Evolutionary conservation across 2,888 invertebrate genomes (phyloP), one percentile per base, ranked within the genome.

Genomic region (Linnaemya vulpina): DNA sequence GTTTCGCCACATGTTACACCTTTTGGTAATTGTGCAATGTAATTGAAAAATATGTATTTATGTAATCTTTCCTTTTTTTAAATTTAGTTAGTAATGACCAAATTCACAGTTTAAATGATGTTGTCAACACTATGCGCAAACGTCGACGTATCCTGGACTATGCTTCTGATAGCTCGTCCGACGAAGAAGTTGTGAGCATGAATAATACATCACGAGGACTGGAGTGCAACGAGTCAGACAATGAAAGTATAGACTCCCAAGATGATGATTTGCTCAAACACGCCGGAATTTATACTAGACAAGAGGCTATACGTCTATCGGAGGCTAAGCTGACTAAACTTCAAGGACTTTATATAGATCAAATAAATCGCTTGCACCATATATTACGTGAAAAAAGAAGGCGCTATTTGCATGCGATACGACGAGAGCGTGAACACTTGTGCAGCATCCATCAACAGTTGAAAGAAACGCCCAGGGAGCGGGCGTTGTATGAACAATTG

Each of bases 271-370:
- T 94, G 2, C 93, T 96, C 73, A 96, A 96, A 92, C 96, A 96
- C 90, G 97, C 98, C 0, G 97, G 97, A 13, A 95, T 97, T 0
- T 98, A 95, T 91, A 97, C 98, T 0, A 96, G 96, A 0, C 97
- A 98, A 89, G 98, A 98, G 91, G 96, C 97, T 0, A 95, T 96
- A 5, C 93, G 94, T 38, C 95, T 97, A 43, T 95, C 97, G 0
- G 94, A 96, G 88, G 95, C 95, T 75, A 96, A 96, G 87, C 93
- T 98, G 60, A 94, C 95, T 15, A 94, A 95, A 60, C 93, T 98
- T 0, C 97, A 98, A 90, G 94, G 95, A 0, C 93, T 97, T 0
- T 98, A 98, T 90, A 94, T 96, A 38, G 95, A 96, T 53, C 97
- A 98, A 92, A 96, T 97, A 91, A 94, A 95, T 83, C 94, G 96